Evolutionary conservation across 2,888 invertebrate species (phyloP).

Genomic region (Xestia ashworthii): DNA sequence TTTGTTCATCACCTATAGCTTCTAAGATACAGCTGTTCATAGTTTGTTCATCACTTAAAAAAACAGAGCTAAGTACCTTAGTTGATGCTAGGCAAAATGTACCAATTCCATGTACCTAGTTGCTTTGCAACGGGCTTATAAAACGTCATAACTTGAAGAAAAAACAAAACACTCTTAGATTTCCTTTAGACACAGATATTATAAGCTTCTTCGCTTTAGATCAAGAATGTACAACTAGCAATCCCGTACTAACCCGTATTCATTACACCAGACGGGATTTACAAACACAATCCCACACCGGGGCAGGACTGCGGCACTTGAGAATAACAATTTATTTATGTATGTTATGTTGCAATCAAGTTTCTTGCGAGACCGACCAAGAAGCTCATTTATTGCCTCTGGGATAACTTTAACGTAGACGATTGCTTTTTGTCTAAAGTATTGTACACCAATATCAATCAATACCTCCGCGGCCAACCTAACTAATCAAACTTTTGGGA

Average conservation of each 20-base stretch:
- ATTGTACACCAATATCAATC: neutral
- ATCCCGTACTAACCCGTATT: conserved; percentile 46
- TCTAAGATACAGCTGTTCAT: no score
- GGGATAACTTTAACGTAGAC: conserved; percentile 1
- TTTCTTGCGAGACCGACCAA: conserved; percentile 26
- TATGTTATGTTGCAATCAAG: conserved; percentile 39
- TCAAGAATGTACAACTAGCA: conserved; percentile 26
- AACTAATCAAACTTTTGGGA: neutral
- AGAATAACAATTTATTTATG: conserved; percentile 44
- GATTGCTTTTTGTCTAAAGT: neutral
- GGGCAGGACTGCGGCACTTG: conserved; percentile 24
- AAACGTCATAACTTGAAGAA: no score
- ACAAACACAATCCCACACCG: conserved; percentile 38
- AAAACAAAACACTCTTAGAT: neutral
- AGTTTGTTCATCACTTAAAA: no score
- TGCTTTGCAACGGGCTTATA: no score
- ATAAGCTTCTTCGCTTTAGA: no score
- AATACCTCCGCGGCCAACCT: neutral
- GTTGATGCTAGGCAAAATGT: no score
- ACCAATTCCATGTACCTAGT: no score
- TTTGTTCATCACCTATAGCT: no score
- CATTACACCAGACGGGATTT: conserved; percentile 41
- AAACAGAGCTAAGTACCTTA: no score
- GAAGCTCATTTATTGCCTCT: neutral
- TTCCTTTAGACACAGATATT: no score